Conservation (phyloP, 2,113 vertebrate genomes). For the Poeciliopsis retropinna region DNA sequence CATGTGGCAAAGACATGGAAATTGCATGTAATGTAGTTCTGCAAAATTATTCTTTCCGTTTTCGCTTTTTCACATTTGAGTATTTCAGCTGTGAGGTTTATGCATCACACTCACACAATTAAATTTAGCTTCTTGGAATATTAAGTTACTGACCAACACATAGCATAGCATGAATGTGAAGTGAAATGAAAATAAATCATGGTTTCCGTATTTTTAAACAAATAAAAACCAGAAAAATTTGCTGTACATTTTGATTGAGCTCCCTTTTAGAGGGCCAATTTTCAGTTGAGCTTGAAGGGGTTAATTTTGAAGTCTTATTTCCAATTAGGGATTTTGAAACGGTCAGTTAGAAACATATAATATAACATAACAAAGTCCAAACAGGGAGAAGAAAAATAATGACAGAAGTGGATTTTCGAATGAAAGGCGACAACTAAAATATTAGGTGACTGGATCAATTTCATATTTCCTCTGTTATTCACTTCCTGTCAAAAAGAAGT, state of each 20-base stretch:
- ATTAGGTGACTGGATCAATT: background rate
- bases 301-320: background rate
- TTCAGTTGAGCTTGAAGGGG: too few relatives aligned
- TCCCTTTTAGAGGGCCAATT: background rate
- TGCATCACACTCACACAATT: too few relatives aligned
- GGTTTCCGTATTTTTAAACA: too few relatives aligned
- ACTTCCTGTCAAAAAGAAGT: background rate
- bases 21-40: background rate
- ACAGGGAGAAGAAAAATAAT: background rate
- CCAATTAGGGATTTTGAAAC: background rate
- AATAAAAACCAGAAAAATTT: background rate
- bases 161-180: background rate
- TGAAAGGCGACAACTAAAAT: background rate
- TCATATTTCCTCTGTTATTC: background rate
- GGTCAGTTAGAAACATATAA: background rate
- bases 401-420: background rate
- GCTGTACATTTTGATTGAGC: background rate
- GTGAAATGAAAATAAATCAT: too few relatives aligned
- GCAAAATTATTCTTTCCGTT: too few relatives aligned
- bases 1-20: constrained; percentile 31
- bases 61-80: too few relatives aligned
- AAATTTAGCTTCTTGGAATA: background rate
- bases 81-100: too few relatives aligned
- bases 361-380: background rate
- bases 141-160: background rate